These are phyloP conservation scores for Scarus forsteni DNA, from an alignment of 2,797 vertebrate species.

Conservation along the genomic window DNA sequence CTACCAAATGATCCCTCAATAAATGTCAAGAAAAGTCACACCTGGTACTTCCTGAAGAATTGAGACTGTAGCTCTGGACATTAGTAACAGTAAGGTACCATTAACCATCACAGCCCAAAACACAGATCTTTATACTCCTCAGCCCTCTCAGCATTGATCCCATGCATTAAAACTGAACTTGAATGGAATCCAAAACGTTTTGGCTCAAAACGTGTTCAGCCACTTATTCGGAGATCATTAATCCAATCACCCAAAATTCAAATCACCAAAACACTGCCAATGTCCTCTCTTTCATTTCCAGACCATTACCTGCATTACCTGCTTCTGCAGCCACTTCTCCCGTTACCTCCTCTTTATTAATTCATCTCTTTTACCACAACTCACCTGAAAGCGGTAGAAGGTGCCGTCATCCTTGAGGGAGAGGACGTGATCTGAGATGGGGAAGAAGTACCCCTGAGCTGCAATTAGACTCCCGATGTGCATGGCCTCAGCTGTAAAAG, in stretches of 20 bases:
- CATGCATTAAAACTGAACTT: neutral
- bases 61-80: too few species aligned
- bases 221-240: neutral
- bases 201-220: neutral
- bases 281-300: neutral
- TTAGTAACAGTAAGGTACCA: too few species aligned
- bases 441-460: constrained; percentile 97
- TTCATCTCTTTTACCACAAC: constrained; percentile 1
- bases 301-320: neutral
- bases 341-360: too few species aligned
- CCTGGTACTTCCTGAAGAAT: too few species aligned
- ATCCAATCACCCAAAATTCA: neutral
- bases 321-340: neutral
- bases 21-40: too few species aligned
- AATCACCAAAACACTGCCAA: neutral
- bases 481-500: constrained; percentile 92
- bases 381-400: constrained; percentile 98
- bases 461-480: constrained; percentile 96
- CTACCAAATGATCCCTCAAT: too few species aligned
- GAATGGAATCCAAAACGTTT: neutral
- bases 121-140: neutral
- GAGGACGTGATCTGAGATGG: constrained; percentile 97
- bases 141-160: neutral
- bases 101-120: neutral
- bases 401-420: constrained; percentile 96